Evolutionary conservation across 2,888 invertebrate species (phyloP).

Genomic region (Mamestra brassicae): DNA sequence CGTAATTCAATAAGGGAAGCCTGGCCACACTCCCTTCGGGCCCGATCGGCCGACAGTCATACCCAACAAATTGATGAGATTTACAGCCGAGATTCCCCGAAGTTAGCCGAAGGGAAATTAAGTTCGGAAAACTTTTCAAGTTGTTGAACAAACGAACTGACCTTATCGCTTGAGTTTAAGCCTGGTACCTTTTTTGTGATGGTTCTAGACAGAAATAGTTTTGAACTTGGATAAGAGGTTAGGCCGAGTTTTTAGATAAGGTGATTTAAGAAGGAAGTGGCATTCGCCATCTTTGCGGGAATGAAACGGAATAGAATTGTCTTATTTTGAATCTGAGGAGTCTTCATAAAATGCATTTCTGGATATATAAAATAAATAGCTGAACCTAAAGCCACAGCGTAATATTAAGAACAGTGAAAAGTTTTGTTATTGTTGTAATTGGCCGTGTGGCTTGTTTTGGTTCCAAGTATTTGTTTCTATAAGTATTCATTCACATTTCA

Average conservation of each 20-base stretch:
- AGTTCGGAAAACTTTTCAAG: conserved; percentile 82
- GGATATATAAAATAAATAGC: neutral
- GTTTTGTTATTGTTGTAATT: no score
- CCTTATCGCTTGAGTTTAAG: conserved; percentile 75
- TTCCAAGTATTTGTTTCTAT: no score
- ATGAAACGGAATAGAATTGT: neutral
- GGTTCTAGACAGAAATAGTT: conserved; percentile 54
- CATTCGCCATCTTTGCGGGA: neutral
- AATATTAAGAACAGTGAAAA: no score
- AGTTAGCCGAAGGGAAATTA: conserved; percentile 87
- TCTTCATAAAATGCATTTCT: neutral
- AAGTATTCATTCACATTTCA: no score
- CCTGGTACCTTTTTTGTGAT: conserved; percentile 63
- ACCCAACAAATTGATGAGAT: conserved; percentile 87
- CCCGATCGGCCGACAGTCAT: conserved; percentile 73
- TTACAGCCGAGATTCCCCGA: conserved; percentile 84
- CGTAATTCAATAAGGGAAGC: conserved; percentile 84
- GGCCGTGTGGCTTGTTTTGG: no score
- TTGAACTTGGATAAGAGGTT: conserved; percentile 53
- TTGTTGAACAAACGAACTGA: conserved; percentile 75
- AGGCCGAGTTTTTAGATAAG: conserved; percentile 28
- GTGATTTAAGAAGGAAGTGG: neutral
- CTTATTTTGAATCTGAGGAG: no score
- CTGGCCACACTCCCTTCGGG: conserved; percentile 77
- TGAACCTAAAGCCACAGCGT: neutral